Base-by-base conservation (phyloP, 2,113 vertebrate species). In the Amia ocellicauda region DNA sequence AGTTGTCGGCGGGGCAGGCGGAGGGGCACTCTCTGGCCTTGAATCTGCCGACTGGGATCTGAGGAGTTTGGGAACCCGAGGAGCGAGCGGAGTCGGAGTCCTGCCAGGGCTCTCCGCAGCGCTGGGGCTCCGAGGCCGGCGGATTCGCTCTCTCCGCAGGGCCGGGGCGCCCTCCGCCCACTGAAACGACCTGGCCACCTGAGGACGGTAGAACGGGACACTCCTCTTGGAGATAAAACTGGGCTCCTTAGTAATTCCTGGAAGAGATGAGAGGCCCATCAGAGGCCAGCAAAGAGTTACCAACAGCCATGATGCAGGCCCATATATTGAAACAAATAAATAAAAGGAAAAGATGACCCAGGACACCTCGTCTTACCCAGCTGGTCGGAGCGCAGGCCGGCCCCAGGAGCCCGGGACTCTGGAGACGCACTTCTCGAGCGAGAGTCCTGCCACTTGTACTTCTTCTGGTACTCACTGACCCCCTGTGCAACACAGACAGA, bases 141-240 rank as follows among this genome's bases (percentile, higher is more conserved):
- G 78, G 52, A 17, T 24, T 5, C 5, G 31, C 5, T 36, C 31
- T 36, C 31, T 36, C 31, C n/a, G n/a, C n/a, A 28, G 53, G 2
- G 43, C 42, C 42, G 54, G 8, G 29, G 19, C 20, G 22, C 20
- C 36, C 80, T 76, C 56, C 57, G 79, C 77, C 89, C 92, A 94
- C 16, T 87, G 83, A 55, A 94, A 83, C 31, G 85, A 90, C 62
- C 86, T 80, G 0, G 85, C 79, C 79, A 93, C 86, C 70, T 92
- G 88, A 63, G 91, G 74, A 16, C 80, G 66, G 65, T 69, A 72
- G 69, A 90, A 74, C 27, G 84, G 85, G 19, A 91, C 88, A 69
- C 83, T 89, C 75, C 84, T 88, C 80, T 93, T 93, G 53, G 92
- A 91, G 78, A 87, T 87, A 81, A 94, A 91, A 62, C 82, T 84